A percentile compares a stretch with the other conserved stretches of the same genome.
These are phyloP conservation scores for Leucoptera coffeella DNA, from an alignment of 2,888 invertebrate genomes.

Conservation along the genomic window DNA sequence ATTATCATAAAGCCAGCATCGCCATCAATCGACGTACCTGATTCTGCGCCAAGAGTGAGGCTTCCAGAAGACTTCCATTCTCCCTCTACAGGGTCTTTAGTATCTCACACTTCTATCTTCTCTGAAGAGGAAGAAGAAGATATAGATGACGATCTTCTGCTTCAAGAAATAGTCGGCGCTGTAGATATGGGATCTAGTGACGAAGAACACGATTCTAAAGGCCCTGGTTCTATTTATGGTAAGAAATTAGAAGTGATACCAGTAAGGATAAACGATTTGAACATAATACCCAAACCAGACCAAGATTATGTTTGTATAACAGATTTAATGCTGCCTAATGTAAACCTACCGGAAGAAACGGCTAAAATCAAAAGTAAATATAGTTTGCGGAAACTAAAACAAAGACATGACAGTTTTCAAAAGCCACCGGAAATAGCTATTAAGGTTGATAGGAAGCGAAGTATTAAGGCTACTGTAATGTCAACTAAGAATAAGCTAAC, in stretches of 20 bases:
- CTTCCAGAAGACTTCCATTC: conserved; percentile 40
- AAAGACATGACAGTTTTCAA: conserved; percentile 37
- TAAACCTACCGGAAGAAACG: conserved; percentile 23
- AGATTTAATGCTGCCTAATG: conserved; percentile 28
- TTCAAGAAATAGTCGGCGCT: conserved; percentile 38
- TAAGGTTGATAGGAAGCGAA: conserved; percentile 27
- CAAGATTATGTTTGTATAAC: conserved; percentile 35
- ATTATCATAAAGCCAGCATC: conserved; percentile 49
- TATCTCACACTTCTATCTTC: conserved; percentile 31
- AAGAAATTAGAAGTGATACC: conserved; percentile 40
- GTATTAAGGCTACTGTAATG: conserved; percentile 20
- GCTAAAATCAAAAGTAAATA: conserved; percentile 42
- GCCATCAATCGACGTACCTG: conserved; percentile 20
- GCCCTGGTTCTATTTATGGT: conserved; percentile 29
- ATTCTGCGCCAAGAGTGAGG: conserved; percentile 42
- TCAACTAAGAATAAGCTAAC: conserved; percentile 18
- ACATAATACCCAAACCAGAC: conserved; percentile 16
- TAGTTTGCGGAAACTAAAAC: conserved; percentile 30
- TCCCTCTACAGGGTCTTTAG: conserved; percentile 18
- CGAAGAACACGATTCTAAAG: conserved; percentile 31
- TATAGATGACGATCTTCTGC: conserved; percentile 26
- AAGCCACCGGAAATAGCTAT: conserved; percentile 33
- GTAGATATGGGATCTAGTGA: conserved; percentile 35
- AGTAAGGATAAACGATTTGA: conserved; percentile 28
- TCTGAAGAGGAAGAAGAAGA: conserved; percentile 27